Evolutionary conservation across 37 sponge, comb jelly and placozoan genomes (phyloP).

Genomic region (Halisarca cf. caerulea): DNA sequence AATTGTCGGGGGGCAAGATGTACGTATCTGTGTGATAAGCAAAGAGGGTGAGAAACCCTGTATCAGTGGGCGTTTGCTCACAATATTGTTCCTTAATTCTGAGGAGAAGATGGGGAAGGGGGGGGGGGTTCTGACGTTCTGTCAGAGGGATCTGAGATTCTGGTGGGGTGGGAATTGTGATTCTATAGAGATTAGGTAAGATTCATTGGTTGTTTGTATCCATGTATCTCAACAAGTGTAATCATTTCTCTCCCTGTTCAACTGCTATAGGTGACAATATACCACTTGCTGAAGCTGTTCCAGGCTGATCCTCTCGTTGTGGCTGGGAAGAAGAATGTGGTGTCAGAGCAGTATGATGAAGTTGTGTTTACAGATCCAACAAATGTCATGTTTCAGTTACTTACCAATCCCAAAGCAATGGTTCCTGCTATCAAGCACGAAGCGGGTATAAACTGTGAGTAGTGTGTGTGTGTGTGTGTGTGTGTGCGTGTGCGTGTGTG

Average conservation of each 20-base stretch:
- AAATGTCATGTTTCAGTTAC: constrained; percentile 63
- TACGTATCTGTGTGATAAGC: too few relatives aligned
- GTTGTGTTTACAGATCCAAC: constrained; percentile 93
- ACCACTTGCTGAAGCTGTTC: constrained; percentile 93
- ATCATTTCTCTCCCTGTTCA: too few relatives aligned
- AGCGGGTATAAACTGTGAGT: constrained; percentile 70
- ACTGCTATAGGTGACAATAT: constrained; percentile 77
- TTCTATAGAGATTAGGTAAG: too few relatives aligned
- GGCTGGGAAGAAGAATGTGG: constrained; percentile 86
- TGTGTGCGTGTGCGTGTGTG: constrained; percentile 8
- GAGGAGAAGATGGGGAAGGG: too few relatives aligned
- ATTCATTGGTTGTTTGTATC: background rate
- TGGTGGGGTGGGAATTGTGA: too few relatives aligned
- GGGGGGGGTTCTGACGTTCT: too few relatives aligned
- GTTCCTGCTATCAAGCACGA: constrained; percentile 76
- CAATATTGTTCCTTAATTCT: too few relatives aligned
- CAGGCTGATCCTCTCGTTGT: constrained; percentile 80
- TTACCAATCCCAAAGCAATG: constrained; percentile 62
- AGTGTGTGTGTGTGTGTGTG: background rate
- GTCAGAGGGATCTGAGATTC: too few relatives aligned
- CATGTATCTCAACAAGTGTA: constrained; percentile 18
- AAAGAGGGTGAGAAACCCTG: too few relatives aligned
- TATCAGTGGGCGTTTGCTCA: too few relatives aligned
- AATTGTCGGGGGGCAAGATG: too few relatives aligned
- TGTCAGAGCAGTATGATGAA: constrained; percentile 93